Conservation (phyloP, 2,797 vertebrate species). For the Hephaestus fuliginosus region DNA sequence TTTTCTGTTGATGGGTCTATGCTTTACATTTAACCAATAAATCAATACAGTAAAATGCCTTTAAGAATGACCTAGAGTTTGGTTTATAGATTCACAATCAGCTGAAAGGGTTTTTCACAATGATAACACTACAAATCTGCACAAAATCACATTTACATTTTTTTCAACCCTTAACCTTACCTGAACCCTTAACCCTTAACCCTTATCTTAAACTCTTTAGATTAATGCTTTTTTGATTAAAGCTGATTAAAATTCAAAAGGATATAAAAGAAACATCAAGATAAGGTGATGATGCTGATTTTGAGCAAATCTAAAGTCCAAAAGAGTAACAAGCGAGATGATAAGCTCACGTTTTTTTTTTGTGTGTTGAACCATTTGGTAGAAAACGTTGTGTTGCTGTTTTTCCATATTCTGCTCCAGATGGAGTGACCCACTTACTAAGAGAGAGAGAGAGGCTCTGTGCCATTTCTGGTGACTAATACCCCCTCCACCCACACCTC, state of each 20-base stretch:
- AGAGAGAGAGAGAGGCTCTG: slow-evolving; percentile 62
- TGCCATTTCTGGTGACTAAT: slow-evolving; percentile 82
- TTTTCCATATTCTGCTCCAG: slow-evolving; percentile 79
- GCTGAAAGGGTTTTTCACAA: too few relatives aligned
- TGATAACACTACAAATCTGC: not conserved
- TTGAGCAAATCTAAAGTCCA: not conserved
- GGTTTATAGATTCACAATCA: too few relatives aligned
- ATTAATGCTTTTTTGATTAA: not conserved
- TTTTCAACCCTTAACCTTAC: too few relatives aligned
- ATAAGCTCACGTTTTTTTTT: slow-evolving; percentile 8
- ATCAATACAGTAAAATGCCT: not conserved
- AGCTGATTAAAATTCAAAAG: not conserved
- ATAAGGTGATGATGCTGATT: not conserved
- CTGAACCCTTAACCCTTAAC: too few relatives aligned
- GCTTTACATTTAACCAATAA: not conserved
- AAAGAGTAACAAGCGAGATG: not conserved
- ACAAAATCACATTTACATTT: not conserved
- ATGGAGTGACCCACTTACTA: slow-evolving; percentile 79
- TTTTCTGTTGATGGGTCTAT: not conserved
- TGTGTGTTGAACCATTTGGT: slow-evolving; percentile 43
- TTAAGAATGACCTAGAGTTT: too few relatives aligned
- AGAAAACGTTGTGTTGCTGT: slow-evolving; percentile 66
- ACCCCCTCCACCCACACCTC: slow-evolving; percentile 80
- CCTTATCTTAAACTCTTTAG: not conserved
- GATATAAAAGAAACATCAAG: not conserved